Evolutionary conservation across 2,888 invertebrate species (phyloP), one percentile per base, ranked within the genome.

Genomic region (Leptinotarsa rubiginosa): DNA sequence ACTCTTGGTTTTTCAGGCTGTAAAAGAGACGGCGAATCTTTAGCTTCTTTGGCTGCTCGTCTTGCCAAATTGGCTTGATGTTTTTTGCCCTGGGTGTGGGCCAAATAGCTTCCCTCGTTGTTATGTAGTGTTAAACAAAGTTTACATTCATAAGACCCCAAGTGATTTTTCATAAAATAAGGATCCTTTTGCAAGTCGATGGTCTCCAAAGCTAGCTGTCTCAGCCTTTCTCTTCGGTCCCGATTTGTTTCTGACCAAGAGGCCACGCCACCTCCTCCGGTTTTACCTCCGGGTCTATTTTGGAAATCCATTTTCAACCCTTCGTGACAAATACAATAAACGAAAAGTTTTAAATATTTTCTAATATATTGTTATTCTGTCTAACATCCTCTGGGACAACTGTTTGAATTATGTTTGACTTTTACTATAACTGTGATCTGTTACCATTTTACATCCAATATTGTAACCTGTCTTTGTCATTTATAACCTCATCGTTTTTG

Each of bases 81-180:
- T 68, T 79, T 78, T 87, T 99, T 99, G 31, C 99, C 99, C 88
- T 99, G 99, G 0, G 99, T 99, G 86, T 99, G 99, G 5, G 99
- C 99, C 85, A 99, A 90, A 86, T 99, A 99, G 84, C 98, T 98
- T 2, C 99, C 99, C 88, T 98, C 99, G 89, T 99, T 99, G 87
- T 99, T 99, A 88, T 99, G 99, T 20, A 99, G 90, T 0, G 99
- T 99, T 69, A 99, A 89, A 90, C 99, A 99, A 4, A 99, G 89
- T 89, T 99, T 99, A 88, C 99, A 99, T 89, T 99, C 99, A 88
- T 99, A 99, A 0, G 99, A 97, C 1, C 95, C 93, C 91, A 88
- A 80, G 89, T 99, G 99, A 90, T 99, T 99, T 92, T 98, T 98
- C 99, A 99, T 99, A 91, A 99, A 99, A 92, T 99, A 99, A 0